Percentiles rank a stretch among this genome's conserved stretches.
phyloP scores from a whole-genome alignment of 2,113 vertebrate species.

The Phylloscopus whistleri region DNA sequence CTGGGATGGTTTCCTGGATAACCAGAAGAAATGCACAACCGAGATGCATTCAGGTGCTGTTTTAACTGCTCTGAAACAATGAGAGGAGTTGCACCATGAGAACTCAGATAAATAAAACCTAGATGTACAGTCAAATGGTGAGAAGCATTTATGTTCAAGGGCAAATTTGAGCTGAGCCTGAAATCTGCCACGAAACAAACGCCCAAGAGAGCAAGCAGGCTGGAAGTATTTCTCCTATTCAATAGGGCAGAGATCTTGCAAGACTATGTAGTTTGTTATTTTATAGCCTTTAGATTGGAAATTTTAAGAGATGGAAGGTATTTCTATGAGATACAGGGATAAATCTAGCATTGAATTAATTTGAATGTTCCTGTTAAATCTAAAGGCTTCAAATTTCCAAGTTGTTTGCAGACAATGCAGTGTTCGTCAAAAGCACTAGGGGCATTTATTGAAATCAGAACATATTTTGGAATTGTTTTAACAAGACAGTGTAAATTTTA shows the following conservation, averaged over 20 bases:
- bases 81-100: background rate
- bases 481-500: background rate
- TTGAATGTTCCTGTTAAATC: too few species aligned
- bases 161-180: background rate
- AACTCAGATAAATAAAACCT: background rate
- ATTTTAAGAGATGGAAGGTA: background rate
- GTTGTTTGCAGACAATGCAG: background rate
- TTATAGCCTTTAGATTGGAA: background rate
- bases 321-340: background rate
- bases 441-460: background rate
- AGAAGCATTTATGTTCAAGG: background rate
- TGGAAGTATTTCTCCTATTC: background rate
- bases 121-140: background rate
- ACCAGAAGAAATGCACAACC: too few species aligned
- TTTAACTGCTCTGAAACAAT: background rate
- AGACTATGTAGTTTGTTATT: background rate
- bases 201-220: too few species aligned
- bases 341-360: too few species aligned
- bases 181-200: background rate
- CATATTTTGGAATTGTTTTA: background rate
- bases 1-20: too few species aligned
- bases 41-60: background rate
- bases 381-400: background rate
- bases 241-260: background rate
- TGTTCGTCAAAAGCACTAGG: background rate